Base-by-base conservation (phyloP, 2,113 vertebrate species). In the Nothobranchius kuhntae region DNA sequence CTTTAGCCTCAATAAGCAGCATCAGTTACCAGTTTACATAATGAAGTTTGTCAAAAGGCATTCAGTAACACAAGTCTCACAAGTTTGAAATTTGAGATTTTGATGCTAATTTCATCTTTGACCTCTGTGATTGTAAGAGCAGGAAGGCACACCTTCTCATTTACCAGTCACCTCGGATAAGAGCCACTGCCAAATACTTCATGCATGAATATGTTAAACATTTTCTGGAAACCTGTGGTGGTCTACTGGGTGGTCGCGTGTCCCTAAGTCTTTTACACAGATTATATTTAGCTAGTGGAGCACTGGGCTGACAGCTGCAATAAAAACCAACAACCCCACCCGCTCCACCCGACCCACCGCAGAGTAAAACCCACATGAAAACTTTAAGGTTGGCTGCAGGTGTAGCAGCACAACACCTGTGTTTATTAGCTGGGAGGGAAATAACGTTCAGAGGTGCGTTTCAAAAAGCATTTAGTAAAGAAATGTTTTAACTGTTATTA, bases 231-330 rank as follows among this genome's bases (percentile, higher is more conserved):
- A 3, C 30, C 46, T 80, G 80, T 67, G 71, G 81, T 80, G 75
- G 81, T 81, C 44, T 44, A 46, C 21, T 17, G 68, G 73, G 63
- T 42, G 6, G 78, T 76, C 26, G 62, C 78, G 58, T 65, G 71
- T 73, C 60, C 51, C 71, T 71, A 26, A 72, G 44, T 44, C 21
- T 21, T 67, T 81, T 68, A 53, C 36, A 61, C 55, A 44, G 21
- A 46, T 54, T 62, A 77, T 72, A 58, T 84, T 66, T 86, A 88
- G 71, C 40, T 55, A 59, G 57, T 45, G 13, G 70, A 57, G 82
- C 45, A 73, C 77, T 56, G 65, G 64, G 50, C 64, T 69, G 53
- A 78, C 75, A 84, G 85, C 80, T 80, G 71, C 73, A 65, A 81
- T 66, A 53, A 74, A 80, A 78, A 30, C 2, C 30, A 30, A 60